Evolutionary conservation across 2,797 vertebrate species (phyloP).

Genomic region (Chromis chromis): DNA sequence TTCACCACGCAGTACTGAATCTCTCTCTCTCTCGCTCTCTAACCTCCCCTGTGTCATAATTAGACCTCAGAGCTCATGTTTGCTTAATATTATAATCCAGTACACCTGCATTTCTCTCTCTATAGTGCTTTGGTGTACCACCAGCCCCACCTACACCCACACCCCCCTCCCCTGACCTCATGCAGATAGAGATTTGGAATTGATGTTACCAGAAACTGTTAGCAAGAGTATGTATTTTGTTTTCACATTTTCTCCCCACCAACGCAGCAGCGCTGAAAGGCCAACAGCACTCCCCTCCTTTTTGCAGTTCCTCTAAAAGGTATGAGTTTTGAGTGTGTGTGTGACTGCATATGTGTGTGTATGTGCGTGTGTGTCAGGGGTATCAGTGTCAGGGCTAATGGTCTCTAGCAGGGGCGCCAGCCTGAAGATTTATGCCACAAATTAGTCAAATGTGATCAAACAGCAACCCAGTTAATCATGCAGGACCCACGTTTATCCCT

Average conservation of each 20-base stretch:
- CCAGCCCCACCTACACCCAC: conserved; percentile 40
- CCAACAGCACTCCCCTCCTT: conserved; percentile 31
- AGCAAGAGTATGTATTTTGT: conserved; percentile 48
- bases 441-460: conserved; percentile 95
- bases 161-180: conserved; percentile 54
- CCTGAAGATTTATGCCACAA: conserved; percentile 92
- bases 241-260: conserved; percentile 45
- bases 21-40: conserved; percentile 65
- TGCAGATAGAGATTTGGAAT: conserved; percentile 64
- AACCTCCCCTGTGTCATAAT: conserved; percentile 97
- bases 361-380: conserved; percentile 66
- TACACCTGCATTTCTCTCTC: conserved; percentile 89
- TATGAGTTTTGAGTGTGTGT: conserved; percentile 45
- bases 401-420: conserved; percentile 78
- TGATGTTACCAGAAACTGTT: conserved; percentile 68
- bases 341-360: conserved; percentile 38
- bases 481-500: conserved; percentile 85
- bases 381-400: conserved; percentile 83
- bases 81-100: conserved; percentile 86
- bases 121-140: conserved; percentile 80
- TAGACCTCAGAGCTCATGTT: conserved; percentile 96
- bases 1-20: conserved; percentile 77
- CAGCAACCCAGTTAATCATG: conserved; percentile 89
- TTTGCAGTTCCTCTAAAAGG: conserved; percentile 52
- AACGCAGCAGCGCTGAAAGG: conserved; percentile 47